Evolutionary conservation across 2,797 vertebrate species (phyloP), one percentile per base, ranked within the genome.

Genomic region (Sebastes vulpes): DNA sequence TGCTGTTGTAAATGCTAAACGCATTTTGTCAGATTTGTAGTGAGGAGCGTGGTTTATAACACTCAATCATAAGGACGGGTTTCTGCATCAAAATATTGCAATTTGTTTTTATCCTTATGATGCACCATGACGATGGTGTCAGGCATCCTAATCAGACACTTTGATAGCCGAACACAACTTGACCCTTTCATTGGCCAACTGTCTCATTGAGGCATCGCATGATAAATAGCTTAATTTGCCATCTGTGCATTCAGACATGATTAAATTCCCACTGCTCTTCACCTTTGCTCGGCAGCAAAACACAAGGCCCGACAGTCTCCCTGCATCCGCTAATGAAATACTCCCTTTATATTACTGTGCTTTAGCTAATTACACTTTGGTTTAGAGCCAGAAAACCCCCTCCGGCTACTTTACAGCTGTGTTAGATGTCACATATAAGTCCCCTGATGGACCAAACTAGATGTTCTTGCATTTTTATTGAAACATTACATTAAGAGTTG

Each of bases 221-320:
- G 84, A 89, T 82, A 76, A 86, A 91, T 38, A 31, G 65, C 32
- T 89, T 84, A 12, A 89, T 92, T 83, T 89, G 63, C 77, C 64
- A 67, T 72, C 56, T 52, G 66, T 79, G 35, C 7, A 57, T 74
- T 77, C 38, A 73, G 69, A 77, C 82, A 68, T 75, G 81, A 89
- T 90, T 84, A 76, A 78, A 85, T 81, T 75, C 76, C 52, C 53
- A 50, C 50, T 3, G 59, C 60, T 85, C 66, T 65, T 82, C 71
- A 84, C 86, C 72, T 89, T 66, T 78, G 66, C 72, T 50, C 79
- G 1, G 32, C 58, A 73, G 56, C 72, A 66, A 54, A 73, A 61
- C 64, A 72, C 25, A 21, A 46, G 8, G 23, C 46, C 35, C 31
- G 4, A 14, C 72, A 53, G 64, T 57, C 66, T 28, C 46, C 12